Base-by-base conservation (phyloP, 2,113 vertebrate genomes). In the Numenius arquata region DNA sequence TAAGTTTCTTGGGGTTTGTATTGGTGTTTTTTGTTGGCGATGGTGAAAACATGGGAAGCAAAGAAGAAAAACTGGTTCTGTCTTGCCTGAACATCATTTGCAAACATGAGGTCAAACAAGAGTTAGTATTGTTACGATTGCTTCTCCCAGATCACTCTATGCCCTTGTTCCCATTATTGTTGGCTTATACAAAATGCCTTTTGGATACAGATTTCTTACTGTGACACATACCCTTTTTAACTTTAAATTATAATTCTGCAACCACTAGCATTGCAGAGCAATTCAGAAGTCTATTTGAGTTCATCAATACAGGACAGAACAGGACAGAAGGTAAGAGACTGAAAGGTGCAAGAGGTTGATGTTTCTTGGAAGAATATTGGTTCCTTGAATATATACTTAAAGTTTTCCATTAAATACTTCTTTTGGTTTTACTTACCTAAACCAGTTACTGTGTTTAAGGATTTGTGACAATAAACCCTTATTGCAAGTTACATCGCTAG, bases 1-100 rank as follows among this genome's bases (percentile, higher is more conserved):
- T 7, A 45, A 43, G 7, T 41, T 48, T 26, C 13, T 19, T 15
- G 5, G 3, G 1, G 5, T 67, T 73, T 41, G 3, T 11, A 34
- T 74, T 12, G 11, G 4, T 4, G 0, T 8, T 23, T 65, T 73
- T 47, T 41, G 5, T 9, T 58, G 9, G 1, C 19, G 16, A n/a
- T 13, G 29, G 6, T 41, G 15, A 74, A 73, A 61, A n/a, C 1
- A 32, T 3, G 9, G 8, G 26, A 81, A 75, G 2, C 0, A 52
- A 81, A 78, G 8, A 52, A 47, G 9, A 73, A 58, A 70, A 41
- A 13, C 1, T 59, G 2, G 11, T 71, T 74, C 8, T 71, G 7
- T 25, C 19, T 74, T 74, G 12, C 18, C 8, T 19, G 50, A 73
- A 40, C 17, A 81, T n/a, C 5, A 41, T 15, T 90, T 62, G 8